phyloP scores from a whole-genome alignment of 2,113 vertebrate species.

The Notarius quadriscutis region DNA sequence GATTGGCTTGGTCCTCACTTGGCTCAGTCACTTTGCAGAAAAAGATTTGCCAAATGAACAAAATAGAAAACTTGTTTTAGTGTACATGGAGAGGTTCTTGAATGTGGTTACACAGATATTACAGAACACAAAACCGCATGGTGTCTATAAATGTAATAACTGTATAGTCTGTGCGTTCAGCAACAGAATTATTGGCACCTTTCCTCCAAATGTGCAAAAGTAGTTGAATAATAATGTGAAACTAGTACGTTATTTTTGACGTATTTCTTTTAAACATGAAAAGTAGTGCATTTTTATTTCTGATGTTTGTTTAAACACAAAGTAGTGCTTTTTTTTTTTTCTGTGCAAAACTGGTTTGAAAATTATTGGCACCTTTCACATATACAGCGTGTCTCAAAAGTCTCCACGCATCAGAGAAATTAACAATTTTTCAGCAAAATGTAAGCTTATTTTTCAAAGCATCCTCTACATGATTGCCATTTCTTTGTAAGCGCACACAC shows the following conservation, averaged over 20 bases:
- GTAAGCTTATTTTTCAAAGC: too few relatives aligned
- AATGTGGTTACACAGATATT: background rate
- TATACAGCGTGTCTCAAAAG: too few relatives aligned
- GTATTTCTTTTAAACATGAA: background rate
- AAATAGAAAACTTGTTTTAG: background rate
- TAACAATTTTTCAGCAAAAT: too few relatives aligned
- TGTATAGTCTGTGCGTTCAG: background rate
- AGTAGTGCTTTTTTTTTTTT: too few relatives aligned
- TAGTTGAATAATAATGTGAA: background rate
- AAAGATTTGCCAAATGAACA: background rate
- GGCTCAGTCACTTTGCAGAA: background rate
- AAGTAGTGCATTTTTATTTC: background rate
- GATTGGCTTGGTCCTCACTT: background rate
- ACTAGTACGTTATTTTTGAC: background rate
- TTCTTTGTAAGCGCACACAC: too few relatives aligned
- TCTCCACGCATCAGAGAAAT: too few relatives aligned
- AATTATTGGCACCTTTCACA: background rate
- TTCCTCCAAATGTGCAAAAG: background rate
- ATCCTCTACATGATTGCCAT: too few relatives aligned
- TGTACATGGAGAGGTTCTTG: background rate
- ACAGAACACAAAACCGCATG: background rate
- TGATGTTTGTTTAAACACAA: too few relatives aligned
- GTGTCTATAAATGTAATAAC: slow-evolving; percentile 6
- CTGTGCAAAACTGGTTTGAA: background rate
- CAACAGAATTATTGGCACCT: slow-evolving; percentile 24